phyloP scores from a whole-genome alignment of 2,888 invertebrate species.

The Cosmia trapezina region DNA sequence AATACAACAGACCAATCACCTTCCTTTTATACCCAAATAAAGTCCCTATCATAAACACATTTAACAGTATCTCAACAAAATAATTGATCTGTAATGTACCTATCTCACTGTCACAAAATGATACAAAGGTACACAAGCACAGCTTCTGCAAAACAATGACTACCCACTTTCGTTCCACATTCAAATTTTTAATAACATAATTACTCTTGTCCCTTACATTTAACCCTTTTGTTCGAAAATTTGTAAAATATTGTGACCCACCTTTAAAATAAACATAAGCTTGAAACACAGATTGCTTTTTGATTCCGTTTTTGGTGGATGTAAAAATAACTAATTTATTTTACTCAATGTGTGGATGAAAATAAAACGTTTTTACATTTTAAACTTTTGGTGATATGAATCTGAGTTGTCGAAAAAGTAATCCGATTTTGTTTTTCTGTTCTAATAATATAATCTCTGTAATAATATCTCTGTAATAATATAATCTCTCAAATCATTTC shows the following conservation, averaged over 20 bases:
- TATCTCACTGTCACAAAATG: slow-evolving; percentile 38
- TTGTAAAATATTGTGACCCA: slow-evolving; percentile 25
- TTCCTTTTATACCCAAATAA: not conserved
- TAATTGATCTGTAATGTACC: slow-evolving; percentile 37
- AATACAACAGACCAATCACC: slow-evolving; percentile 2
- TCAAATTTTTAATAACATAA: slow-evolving; percentile 29
- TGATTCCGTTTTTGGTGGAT: slow-evolving; percentile 29
- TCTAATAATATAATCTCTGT: not conserved
- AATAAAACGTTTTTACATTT: slow-evolving; percentile 18
- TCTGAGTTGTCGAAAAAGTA: not conserved
- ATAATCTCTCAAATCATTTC: not conserved
- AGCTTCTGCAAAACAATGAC: slow-evolving; percentile 25
- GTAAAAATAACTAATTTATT: slow-evolving; percentile 24
- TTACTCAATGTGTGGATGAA: slow-evolving; percentile 19
- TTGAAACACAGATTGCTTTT: slow-evolving; percentile 38
- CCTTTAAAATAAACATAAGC: slow-evolving; percentile 41
- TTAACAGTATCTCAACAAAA: slow-evolving; percentile 26
- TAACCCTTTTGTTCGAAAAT: slow-evolving; percentile 42
- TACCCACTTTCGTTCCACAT: slow-evolving; percentile 18
- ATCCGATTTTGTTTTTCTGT: not conserved
- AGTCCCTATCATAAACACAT: slow-evolving; percentile 6
- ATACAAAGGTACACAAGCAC: slow-evolving; percentile 20
- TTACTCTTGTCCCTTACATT: slow-evolving; percentile 2
- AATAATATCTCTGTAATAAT: no score
- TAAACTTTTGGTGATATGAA: slow-evolving; percentile 18